Percentiles rank a stretch among this genome's conserved stretches.
phyloP scores from a whole-genome alignment of 2,113 vertebrate species.

The Zosterops japonicus region DNA sequence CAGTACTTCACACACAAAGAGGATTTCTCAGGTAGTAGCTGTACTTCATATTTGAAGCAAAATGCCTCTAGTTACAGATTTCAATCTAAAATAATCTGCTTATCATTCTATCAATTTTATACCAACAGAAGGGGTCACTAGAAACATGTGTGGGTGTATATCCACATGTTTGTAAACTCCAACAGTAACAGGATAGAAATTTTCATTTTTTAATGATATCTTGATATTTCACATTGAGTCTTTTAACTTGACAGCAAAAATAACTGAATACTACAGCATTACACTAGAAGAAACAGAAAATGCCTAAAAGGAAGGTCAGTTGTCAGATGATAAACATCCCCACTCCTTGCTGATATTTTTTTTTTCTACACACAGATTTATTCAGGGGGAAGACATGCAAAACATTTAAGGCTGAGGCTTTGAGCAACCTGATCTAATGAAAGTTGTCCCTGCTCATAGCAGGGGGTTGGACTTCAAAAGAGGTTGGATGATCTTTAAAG shows the following conservation, averaged over 20 bases:
- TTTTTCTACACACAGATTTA: background rate
- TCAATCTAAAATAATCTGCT: background rate
- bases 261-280: background rate
- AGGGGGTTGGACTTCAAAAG: background rate
- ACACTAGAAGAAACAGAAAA: background rate
- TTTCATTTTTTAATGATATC: background rate
- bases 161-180: background rate
- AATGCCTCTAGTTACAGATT: background rate
- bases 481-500: background rate
- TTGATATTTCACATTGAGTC: background rate
- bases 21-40: background rate
- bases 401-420: background rate
- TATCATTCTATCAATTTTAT: background rate
- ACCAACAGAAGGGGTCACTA: background rate
- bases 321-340: background rate
- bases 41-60: background rate
- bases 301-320: background rate
- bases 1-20: background rate
- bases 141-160: background rate
- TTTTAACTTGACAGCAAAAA: background rate
- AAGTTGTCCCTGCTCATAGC: background rate
- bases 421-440: background rate
- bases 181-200: background rate
- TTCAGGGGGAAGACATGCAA: background rate
- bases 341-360: background rate